Conservation (phyloP, 2,113 vertebrate species). For the Chloropsis hardwickii region DNA sequence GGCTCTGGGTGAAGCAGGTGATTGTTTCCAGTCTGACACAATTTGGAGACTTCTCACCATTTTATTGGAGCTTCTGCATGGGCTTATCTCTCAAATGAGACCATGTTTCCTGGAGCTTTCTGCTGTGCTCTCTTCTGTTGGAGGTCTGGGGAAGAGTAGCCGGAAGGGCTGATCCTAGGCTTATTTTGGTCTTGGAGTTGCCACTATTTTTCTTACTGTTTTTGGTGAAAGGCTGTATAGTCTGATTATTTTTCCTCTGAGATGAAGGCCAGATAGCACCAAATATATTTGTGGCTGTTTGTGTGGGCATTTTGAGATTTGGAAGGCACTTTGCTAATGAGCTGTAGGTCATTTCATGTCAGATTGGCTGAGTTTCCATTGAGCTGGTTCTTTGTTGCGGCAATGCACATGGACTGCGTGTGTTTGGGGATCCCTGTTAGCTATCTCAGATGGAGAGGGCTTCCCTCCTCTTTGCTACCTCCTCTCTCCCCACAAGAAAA, state of each 20-base stretch:
- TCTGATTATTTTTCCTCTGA: background rate
- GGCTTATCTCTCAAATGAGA: background rate
- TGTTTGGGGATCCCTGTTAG: background rate
- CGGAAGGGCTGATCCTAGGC: background rate
- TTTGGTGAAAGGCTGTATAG: background rate
- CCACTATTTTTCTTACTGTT: background rate
- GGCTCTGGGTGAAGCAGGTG: background rate
- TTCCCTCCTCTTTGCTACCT: background rate
- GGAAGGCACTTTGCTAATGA: slow-evolving; percentile 25
- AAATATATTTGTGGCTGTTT: slow-evolving; percentile 24
- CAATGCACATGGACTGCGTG: background rate
- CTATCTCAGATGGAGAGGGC: background rate
- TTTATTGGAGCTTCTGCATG: background rate
- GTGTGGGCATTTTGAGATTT: slow-evolving; percentile 43
- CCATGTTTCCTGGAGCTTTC: background rate
- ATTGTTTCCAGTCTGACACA: background rate
- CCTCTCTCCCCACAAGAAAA: background rate
- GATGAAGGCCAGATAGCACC: slow-evolving; percentile 16
- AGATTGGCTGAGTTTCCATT: slow-evolving; percentile 24
- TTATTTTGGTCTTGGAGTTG: background rate
- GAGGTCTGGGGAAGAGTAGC: background rate
- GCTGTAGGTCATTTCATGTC: slow-evolving; percentile 14
- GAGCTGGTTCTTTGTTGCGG: background rate
- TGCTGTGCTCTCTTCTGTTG: fast-evolving
- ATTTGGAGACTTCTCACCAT: background rate